Conservation (phyloP, 2,888 invertebrate genomes). For the Tiliacea aurago region DNA sequence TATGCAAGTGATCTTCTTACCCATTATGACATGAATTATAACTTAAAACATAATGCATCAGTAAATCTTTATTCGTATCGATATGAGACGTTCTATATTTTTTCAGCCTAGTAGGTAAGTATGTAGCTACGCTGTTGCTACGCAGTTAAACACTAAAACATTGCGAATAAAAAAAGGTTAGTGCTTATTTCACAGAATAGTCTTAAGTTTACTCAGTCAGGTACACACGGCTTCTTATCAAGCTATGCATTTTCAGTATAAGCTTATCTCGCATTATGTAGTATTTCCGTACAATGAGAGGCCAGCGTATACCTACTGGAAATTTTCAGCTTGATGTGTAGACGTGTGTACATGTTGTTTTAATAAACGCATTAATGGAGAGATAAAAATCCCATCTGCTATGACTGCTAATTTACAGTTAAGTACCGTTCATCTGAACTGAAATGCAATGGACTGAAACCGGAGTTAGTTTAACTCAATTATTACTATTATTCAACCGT, state of each 20-base stretch:
- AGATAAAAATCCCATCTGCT: not conserved
- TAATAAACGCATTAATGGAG: not conserved
- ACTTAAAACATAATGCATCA: not conserved
- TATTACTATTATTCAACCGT: constrained; percentile 13
- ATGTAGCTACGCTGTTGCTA: not conserved
- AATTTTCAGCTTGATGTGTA: too few species aligned
- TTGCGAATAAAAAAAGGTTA: not conserved
- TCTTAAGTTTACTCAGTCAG: not conserved
- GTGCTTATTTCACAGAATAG: not conserved
- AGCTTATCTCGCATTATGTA: too few species aligned
- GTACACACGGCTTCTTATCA: too few species aligned
- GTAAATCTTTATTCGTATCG: not conserved
- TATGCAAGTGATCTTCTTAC: not conserved
- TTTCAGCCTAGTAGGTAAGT: too few species aligned
- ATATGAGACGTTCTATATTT: too few species aligned
- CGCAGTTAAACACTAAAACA: not conserved
- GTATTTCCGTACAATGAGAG: too few species aligned
- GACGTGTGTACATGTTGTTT: not conserved
- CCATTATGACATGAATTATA: too few species aligned
- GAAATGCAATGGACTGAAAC: constrained; percentile 2
- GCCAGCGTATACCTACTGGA: too few species aligned
- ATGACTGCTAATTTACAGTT: constrained; percentile 6
- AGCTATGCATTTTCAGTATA: too few species aligned
- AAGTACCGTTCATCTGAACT: not conserved
- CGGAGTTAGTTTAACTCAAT: constrained; percentile 21